phyloP scores from a whole-genome alignment of 2,888 invertebrate genomes.

The Melanargia galathea region DNA sequence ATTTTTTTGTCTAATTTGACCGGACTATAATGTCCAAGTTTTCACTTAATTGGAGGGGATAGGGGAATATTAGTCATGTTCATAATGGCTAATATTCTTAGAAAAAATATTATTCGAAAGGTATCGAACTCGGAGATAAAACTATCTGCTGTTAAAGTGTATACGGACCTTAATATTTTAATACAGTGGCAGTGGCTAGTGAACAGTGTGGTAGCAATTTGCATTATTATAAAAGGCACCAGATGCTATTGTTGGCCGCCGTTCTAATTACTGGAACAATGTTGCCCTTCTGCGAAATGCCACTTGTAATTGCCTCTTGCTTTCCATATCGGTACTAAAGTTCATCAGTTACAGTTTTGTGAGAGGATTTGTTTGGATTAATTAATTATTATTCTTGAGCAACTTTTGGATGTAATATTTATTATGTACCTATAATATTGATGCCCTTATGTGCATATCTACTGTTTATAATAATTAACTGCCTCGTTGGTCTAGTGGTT shows the following conservation, averaged over 20 bases:
- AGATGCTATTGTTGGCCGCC: slow-evolving; percentile 31
- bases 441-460: neutral
- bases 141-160: too few relatives aligned
- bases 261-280: slow-evolving; percentile 40
- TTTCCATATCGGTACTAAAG: slow-evolving; percentile 47
- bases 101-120: too few relatives aligned
- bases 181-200: slow-evolving; percentile 1
- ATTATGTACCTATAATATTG: too few relatives aligned
- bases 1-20: too few relatives aligned
- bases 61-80: too few relatives aligned
- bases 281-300: slow-evolving; percentile 40
- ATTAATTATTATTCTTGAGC: slow-evolving; percentile 25
- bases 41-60: too few relatives aligned
- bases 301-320: slow-evolving; percentile 36
- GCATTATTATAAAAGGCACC: slow-evolving; percentile 29
- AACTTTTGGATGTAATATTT: slow-evolving; percentile 19
- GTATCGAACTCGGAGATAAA: too few relatives aligned
- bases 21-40: too few relatives aligned
- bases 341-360: slow-evolving; percentile 35
- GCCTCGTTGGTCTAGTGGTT: too few relatives aligned
- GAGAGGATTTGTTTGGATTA: slow-evolving; percentile 25
- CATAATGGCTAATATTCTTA: too few relatives aligned
- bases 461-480: too few relatives aligned
- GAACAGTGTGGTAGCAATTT: slow-evolving; percentile 15
- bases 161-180: neutral